These are phyloP conservation scores for Heliangelus exortis DNA, from an alignment of 2,797 vertebrate species.

Conservation along the genomic window DNA sequence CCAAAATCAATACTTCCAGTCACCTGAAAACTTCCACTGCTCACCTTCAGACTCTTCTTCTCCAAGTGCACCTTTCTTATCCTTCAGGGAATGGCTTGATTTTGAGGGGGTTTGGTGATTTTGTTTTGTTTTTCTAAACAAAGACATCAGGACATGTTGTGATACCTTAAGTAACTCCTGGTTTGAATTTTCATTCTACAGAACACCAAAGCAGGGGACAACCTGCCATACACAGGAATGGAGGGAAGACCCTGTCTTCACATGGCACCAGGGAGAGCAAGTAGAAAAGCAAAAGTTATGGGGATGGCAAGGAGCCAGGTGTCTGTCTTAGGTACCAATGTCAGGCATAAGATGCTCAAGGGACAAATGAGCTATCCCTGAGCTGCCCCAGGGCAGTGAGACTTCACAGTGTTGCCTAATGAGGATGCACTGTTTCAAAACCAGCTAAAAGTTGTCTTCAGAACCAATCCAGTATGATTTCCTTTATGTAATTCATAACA, in stretches of 20 bases:
- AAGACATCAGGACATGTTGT: not conserved
- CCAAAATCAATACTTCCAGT: not conserved
- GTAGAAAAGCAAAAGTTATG: not conserved
- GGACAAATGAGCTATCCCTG: not conserved
- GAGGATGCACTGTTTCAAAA: not conserved
- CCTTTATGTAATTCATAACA: not conserved
- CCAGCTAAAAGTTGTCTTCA: not conserved
- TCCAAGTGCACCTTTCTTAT: not conserved
- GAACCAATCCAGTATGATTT: not conserved
- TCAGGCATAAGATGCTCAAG: not conserved
- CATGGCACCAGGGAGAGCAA: not conserved
- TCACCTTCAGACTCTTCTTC: not conserved
- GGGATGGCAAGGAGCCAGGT: fast-evolving
- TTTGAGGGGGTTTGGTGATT: not conserved
- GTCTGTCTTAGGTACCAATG: not conserved
- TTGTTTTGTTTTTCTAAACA: not conserved
- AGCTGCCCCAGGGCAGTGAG: not conserved
- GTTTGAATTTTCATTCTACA: not conserved
- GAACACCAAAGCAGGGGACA: not conserved
- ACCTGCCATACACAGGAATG: not conserved
- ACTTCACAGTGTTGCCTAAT: not conserved
- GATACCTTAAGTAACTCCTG: not conserved
- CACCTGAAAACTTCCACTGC: not conserved
- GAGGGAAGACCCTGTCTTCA: not conserved
- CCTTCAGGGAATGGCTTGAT: not conserved